phyloP scores from a whole-genome alignment of 2,797 vertebrate genomes.

The Esox lucius region DNA sequence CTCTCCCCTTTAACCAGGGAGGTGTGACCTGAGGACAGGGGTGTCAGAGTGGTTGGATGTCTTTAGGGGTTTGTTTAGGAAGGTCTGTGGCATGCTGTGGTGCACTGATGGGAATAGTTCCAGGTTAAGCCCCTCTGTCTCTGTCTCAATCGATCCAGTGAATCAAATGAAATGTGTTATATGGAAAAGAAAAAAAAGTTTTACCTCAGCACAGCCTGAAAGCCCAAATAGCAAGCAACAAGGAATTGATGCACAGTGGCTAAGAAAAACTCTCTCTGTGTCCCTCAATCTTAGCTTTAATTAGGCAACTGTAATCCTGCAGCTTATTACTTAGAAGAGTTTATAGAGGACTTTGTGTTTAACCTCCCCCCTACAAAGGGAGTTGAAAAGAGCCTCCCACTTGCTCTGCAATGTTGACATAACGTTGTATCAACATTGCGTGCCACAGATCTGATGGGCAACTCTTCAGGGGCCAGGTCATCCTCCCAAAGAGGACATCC shows the following conservation, averaged over 20 bases:
- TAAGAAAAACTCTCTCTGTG: constrained; percentile 10
- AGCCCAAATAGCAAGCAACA: too few relatives aligned
- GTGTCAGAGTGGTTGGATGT: background rate
- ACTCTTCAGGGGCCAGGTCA: background rate
- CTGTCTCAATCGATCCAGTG: background rate
- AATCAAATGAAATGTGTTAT: background rate
- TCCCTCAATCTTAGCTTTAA: constrained; percentile 2
- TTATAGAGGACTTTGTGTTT: background rate
- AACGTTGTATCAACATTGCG: background rate
- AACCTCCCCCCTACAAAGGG: background rate
- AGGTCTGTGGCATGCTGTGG: background rate
- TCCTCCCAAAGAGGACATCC: background rate
- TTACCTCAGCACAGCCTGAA: background rate
- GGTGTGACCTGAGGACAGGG: background rate
- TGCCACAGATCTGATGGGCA: background rate
- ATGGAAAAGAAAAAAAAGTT: too few relatives aligned
- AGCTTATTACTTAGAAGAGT: background rate
- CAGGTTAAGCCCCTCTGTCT: background rate
- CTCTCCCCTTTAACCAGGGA: background rate
- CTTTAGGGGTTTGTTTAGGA: background rate
- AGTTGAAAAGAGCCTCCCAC: background rate
- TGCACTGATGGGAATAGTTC: background rate
- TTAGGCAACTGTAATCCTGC: background rate
- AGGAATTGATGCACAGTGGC: background rate
- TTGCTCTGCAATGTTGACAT: background rate